These are phyloP conservation scores for Rhagologus leucostigma DNA, from an alignment of 2,113 vertebrate species.

Conservation along the genomic window DNA sequence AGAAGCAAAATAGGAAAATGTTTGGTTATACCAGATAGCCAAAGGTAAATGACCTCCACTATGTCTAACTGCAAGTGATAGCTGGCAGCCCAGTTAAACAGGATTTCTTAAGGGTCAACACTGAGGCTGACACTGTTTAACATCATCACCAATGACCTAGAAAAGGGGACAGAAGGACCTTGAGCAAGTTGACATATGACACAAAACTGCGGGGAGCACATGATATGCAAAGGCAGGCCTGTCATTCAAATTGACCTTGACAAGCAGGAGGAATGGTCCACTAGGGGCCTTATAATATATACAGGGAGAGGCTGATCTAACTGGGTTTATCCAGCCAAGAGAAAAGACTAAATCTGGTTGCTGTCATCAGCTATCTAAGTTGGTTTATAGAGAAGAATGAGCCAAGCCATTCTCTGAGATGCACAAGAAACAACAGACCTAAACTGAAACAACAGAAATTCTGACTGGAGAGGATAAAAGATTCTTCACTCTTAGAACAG, in stretches of 20 bases:
- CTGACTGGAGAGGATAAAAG: not conserved
- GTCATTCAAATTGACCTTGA: not conserved
- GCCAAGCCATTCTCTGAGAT: not conserved
- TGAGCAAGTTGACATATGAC: not conserved
- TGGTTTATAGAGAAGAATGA: not conserved
- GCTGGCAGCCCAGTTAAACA: not conserved
- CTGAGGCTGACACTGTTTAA: not conserved
- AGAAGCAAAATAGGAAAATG: not conserved
- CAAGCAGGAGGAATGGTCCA: not conserved
- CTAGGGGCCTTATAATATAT: not conserved
- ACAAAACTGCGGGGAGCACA: not conserved
- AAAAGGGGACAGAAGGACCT: not conserved
- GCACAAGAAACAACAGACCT: not conserved
- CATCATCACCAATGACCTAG: not conserved
- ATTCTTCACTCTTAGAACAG: not conserved
- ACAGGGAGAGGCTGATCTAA: not conserved
- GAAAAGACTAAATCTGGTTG: not conserved
- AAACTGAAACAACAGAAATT: not conserved
- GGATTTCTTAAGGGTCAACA: not conserved
- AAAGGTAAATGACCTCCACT: not conserved
- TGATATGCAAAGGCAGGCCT: not conserved
- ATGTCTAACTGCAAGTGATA: not conserved
- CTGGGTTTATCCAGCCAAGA: not conserved
- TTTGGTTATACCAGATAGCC: not conserved
- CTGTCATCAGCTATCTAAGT: not conserved